phyloP scores from a whole-genome alignment of 2,113 vertebrate genomes.

The Sylvia atricapilla region DNA sequence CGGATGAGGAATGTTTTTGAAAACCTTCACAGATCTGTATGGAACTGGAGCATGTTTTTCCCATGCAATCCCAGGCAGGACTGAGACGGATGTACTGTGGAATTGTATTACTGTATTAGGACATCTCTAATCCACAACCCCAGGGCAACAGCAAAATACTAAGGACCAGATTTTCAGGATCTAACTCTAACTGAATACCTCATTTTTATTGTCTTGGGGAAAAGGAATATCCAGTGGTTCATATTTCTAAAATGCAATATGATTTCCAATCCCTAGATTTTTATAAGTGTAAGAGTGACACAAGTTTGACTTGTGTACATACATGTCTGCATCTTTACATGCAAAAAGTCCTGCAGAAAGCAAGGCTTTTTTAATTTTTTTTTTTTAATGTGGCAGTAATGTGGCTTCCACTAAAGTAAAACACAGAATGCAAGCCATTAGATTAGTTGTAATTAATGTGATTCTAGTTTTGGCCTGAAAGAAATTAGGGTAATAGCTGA shows the following conservation, averaged over 20 bases:
- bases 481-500: not conserved
- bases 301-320: rapidly evolving
- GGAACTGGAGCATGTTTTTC: not conserved
- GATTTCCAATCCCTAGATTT: not conserved
- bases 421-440: not conserved
- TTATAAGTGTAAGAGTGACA: not conserved
- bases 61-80: not conserved
- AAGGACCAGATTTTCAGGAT: not conserved
- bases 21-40: not conserved
- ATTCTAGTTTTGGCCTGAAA: conserved; percentile 1
- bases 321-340: not conserved
- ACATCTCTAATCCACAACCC: not conserved
- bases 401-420: not conserved
- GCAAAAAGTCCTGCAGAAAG: not conserved
- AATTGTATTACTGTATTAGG: not conserved
- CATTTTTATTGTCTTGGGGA: not conserved
- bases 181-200: not conserved
- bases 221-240: not conserved
- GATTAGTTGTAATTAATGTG: not conserved
- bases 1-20: conserved; percentile 10
- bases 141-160: not conserved
- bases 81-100: not conserved
- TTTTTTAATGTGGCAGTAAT: not conserved
- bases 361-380: not conserved
- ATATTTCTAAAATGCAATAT: not conserved